Evolutionary conservation across 2,888 invertebrate genomes (phyloP).

Genomic region (Liodrosophila aerea): DNA sequence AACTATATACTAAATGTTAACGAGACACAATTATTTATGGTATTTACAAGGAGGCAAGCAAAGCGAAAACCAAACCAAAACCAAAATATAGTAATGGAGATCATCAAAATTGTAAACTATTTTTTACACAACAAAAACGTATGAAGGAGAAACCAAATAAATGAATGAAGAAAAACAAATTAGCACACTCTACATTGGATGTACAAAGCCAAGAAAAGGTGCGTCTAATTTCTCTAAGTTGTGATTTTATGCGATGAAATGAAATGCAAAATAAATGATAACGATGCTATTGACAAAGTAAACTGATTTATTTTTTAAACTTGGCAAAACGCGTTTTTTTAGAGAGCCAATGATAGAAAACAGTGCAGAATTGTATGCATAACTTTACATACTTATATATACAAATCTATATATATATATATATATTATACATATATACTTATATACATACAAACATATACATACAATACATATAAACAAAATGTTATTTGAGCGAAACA

Average conservation of each 20-base stretch:
- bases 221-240: conserved; percentile 72
- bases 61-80: conserved; percentile 20
- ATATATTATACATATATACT: conserved; percentile 41
- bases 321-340: conserved; percentile 62
- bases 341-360: conserved; percentile 59
- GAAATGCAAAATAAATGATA: conserved; percentile 27
- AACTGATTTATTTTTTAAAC: conserved; percentile 74
- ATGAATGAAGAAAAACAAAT: conserved; percentile 22
- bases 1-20: conserved; percentile 61
- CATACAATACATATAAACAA: conserved; percentile 61
- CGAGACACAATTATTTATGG: conserved; percentile 73
- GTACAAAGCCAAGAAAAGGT: conserved; percentile 39
- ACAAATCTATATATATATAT: conserved; percentile 42
- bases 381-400: conserved; percentile 57
- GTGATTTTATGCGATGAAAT: conserved; percentile 62
- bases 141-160: conserved; percentile 18
- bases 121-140: conserved; percentile 57
- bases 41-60: conserved; percentile 59
- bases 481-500: conserved; percentile 69
- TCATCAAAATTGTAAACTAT: conserved; percentile 72
- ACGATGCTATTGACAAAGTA: conserved; percentile 62
- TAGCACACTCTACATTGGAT: conserved; percentile 52
- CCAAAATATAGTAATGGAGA: conserved; percentile 21
- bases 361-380: conserved; percentile 63
- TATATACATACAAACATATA: conserved; percentile 52